These are phyloP conservation scores for Salvelinus alpinus DNA, from an alignment of 2,113 vertebrate genomes.

Conservation along the genomic window DNA sequence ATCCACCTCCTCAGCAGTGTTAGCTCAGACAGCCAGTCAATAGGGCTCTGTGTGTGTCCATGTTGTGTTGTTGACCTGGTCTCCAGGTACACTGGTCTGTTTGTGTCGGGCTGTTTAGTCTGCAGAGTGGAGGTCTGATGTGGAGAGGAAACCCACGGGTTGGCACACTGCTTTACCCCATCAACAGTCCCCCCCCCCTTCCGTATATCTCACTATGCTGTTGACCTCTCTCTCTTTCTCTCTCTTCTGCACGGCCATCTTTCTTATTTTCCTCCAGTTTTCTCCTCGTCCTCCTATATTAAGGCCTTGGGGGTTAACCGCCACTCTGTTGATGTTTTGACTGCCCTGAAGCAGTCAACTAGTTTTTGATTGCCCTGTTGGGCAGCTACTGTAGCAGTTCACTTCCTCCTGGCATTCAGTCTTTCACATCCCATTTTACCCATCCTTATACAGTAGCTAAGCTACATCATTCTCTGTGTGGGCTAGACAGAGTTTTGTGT, in stretches of 20 bases:
- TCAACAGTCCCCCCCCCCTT: background rate
- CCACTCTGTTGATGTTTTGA: background rate
- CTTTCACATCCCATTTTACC: conserved; percentile 21
- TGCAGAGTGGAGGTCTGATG: conserved; percentile 41
- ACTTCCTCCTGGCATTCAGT: background rate
- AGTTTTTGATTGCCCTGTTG: background rate
- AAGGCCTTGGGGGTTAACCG: background rate
- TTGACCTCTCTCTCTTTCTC: conserved; percentile 23
- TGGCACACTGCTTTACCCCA: conserved; percentile 35
- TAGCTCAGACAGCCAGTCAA: conserved; percentile 29
- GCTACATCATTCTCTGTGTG: background rate
- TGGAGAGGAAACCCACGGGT: conserved; percentile 35
- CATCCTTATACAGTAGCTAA: background rate
- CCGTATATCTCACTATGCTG: background rate
- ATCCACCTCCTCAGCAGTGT: background rate
- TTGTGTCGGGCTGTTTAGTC: conserved; percentile 40
- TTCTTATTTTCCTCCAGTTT: background rate
- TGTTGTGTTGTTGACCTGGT: conserved; percentile 36
- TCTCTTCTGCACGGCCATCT: conserved; percentile 5
- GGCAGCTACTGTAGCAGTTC: background rate
- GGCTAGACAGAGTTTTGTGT: too few species aligned
- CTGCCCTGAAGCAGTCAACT: background rate
- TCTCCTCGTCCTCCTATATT: too few species aligned
- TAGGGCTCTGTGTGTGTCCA: conserved; percentile 22
- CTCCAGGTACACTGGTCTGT: conserved; percentile 33